Conservation (phyloP, 2,797 vertebrate species). For the Muscicapa comitata region DNA sequence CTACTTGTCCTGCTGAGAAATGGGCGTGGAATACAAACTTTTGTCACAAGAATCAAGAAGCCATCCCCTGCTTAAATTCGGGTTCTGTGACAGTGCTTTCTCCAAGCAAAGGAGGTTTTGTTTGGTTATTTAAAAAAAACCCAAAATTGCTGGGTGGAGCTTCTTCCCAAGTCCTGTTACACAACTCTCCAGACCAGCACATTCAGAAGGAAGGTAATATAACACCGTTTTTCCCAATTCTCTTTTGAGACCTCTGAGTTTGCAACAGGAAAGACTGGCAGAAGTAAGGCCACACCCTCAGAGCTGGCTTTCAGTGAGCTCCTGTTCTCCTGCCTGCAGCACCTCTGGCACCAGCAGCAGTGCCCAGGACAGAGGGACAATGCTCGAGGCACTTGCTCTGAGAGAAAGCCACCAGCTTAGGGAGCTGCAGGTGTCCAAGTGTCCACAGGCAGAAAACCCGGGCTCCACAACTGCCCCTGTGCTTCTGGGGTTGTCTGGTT, state of each 20-base stretch:
- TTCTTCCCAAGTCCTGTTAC: not conserved
- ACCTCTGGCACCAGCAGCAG: not conserved
- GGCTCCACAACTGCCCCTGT: not conserved
- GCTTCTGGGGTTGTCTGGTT: not conserved
- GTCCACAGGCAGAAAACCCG: not conserved
- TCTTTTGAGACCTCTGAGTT: not conserved
- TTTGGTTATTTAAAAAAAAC: not conserved
- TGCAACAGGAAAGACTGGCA: not conserved
- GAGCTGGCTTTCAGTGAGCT: not conserved
- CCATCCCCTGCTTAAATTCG: not conserved
- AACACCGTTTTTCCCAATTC: not conserved
- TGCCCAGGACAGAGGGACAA: no score
- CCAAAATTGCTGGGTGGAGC: not conserved
- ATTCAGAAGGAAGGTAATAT: not conserved
- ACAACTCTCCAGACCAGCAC: not conserved
- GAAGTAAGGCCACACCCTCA: not conserved
- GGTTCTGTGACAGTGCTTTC: not conserved
- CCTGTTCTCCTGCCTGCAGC: not conserved
- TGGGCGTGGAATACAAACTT: fast-evolving
- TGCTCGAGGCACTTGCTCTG: fast-evolving
- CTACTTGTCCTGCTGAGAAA: not conserved
- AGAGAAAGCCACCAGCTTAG: fast-evolving
- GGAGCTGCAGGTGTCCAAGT: fast-evolving
- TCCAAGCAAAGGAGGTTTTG: not conserved
- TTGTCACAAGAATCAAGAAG: not conserved